Conservation (phyloP, 2,113 vertebrate species). For the Laterallus jamaicensis region DNA sequence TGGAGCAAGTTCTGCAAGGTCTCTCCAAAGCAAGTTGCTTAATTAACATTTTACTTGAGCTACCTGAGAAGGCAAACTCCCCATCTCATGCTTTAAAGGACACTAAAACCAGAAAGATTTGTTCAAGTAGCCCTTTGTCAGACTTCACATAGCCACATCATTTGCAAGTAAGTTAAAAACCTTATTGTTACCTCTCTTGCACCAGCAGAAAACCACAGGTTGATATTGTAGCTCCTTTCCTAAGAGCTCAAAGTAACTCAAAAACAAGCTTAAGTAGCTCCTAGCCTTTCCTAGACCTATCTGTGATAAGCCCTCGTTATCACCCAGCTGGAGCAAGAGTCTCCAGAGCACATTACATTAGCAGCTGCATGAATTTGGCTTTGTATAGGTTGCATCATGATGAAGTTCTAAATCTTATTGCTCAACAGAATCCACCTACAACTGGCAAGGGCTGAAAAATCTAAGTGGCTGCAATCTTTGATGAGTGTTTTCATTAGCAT, state of each 20-base stretch:
- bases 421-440: background rate
- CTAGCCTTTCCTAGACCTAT: slow-evolving; percentile 15
- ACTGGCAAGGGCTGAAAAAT: background rate
- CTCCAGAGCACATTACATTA: background rate
- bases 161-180: background rate
- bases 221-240: background rate
- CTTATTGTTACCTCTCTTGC: background rate
- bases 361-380: background rate
- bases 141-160: background rate
- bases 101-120: background rate
- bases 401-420: background rate
- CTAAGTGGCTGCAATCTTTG: background rate
- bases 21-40: background rate
- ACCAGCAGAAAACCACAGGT: background rate
- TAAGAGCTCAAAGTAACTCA: background rate
- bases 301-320: slow-evolving; percentile 14
- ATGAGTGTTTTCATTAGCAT: slow-evolving; percentile 16
- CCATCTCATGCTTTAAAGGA: background rate
- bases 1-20: slow-evolving; percentile 3
- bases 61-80: background rate
- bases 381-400: background rate
- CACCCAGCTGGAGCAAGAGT: slow-evolving; percentile 26
- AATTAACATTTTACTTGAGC: background rate
- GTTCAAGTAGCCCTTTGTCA: background rate
- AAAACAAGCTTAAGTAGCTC: slow-evolving; percentile 36